Evolutionary conservation across 2,113 vertebrate genomes (phyloP), one percentile per base, ranked within the genome.

Genomic region (Pseudolaguvia tuberculata): DNA sequence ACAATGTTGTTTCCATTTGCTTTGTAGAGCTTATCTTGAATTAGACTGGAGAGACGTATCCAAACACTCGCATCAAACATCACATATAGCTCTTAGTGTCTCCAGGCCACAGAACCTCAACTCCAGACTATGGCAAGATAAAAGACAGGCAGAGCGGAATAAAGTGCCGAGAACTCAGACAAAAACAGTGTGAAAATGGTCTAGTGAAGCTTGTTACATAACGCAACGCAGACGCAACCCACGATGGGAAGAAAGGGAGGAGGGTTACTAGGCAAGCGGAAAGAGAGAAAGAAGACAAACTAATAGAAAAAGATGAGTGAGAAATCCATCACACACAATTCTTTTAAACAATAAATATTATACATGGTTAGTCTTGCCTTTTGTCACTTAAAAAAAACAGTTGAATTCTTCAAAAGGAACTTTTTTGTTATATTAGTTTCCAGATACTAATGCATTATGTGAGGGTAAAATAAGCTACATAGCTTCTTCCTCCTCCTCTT

Each of bases 101-200:
- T 31, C 1, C 65, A 68, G 58, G 31, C 50, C 51, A 75, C 27
- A 15, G 48, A 65, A 73, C 71, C 51, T 78, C 77, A 76, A 82
- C 76, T 83, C 7, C 18, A 82, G 73, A 50, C 31, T 31, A 42
- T 65, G 45, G 57, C 45, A 59, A 80, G 81, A 85, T 72, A 76
- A 86, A 85, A 85, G 74, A 85, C 83, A 83, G 84, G 81, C 85
- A 85, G 1, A 29, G 59, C 20, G n/a, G 29, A 59, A 53, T 65
- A n/a, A 65, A 63, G 50, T 21, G 72, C 29, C 13, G 50, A 84
- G 84, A 83, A 81, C 83, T 83, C 66, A 47, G 81, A 72, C 79
- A 85, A 81, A 85, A 84, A 88, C 87, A 86, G 87, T 86, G 83
- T 77, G 82, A 84, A 84, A 86, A 85, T 71, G 82, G 85, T 86